Percentiles rank a stretch among this genome's conserved stretches.
Evolutionary conservation across 2,797 vertebrate species (phyloP).

Genomic region (Eulemur coronatus): DNA sequence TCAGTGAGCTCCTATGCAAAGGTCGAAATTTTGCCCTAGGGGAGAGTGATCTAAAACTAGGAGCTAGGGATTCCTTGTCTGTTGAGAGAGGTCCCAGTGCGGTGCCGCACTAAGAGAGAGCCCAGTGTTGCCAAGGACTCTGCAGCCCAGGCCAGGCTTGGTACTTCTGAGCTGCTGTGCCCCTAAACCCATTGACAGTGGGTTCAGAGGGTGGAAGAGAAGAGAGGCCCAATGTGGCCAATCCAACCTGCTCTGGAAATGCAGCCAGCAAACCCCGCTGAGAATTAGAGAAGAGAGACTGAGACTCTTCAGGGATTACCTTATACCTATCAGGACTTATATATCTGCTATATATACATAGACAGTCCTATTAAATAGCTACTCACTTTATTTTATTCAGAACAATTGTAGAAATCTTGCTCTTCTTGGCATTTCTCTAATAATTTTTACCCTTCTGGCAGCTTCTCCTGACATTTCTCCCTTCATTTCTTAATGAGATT

Average conservation of each 20-base stretch:
- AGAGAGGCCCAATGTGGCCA: neutral
- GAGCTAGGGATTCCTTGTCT: neutral
- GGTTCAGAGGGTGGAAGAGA: neutral
- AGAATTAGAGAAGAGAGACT: neutral
- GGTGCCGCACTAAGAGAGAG: neutral
- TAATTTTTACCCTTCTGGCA: neutral
- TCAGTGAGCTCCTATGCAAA: neutral
- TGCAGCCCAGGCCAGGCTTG: neutral
- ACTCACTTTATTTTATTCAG: neutral
- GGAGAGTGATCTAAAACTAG: neutral
- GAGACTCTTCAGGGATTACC: neutral
- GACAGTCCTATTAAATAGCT: neutral
- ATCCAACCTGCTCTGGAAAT: neutral
- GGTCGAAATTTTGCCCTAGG: neutral
- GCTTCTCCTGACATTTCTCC: neutral
- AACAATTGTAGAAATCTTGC: neutral
- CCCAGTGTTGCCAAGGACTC: neutral
- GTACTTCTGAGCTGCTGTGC: neutral
- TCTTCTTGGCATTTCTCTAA: neutral
- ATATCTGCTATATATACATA: neutral
- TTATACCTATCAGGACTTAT: neutral
- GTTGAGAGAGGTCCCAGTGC: neutral
- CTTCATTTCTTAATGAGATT: conserved; percentile 8
- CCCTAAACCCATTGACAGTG: too few relatives aligned
- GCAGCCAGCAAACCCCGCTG: neutral